Base-by-base conservation (phyloP, 2,797 vertebrate species). In the Enteromius radiatus region DNA sequence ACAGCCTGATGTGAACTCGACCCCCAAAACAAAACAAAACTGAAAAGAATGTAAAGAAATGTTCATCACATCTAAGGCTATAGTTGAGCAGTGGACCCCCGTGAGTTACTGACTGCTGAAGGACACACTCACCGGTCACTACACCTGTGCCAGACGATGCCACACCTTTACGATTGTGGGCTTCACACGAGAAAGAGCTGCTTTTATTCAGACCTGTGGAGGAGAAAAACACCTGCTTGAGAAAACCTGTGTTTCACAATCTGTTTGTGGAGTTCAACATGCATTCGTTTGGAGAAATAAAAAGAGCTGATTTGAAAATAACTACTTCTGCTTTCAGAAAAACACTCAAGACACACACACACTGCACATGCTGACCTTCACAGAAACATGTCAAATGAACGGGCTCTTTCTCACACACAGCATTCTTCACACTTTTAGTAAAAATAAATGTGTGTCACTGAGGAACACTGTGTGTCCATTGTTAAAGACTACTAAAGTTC, bases 101-200 rank as follows among this genome's bases (percentile, higher is more conserved):
- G 4, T 11, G 11, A 26, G 1, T 33, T 7, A 45, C 19, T 1
- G 8, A 19, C 5, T 14, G 45, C 3, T 49, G 28, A 36, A 56
- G 41, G 17, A 69, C 10, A 56, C 45, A 86, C 92, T 76, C 84
- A 98, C 97, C 96, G 36, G 91, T 97, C 89, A 97, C 88, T 28
- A 91, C 92, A 1, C 96, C 97, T 0, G 96, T 95, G 12, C 92
- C 94, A 0, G 97, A 98, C 1, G 96, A 96, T 82, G 96, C 94
- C 78, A 97, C 96, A 0, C 97, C 97, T 86, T 97, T 97, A 43
- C 85, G 86, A n/a, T 97, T 98, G 33, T 96, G 94, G 26, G 96
- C 96, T 87, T 98, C 97, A 15, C 97, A 98, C 7, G 96, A 97
- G 88, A 97, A 97, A 1, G 94, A 94, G 59, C 96, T 95, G 11